Evolutionary conservation across 2,113 vertebrate genomes (phyloP), one percentile per base, ranked within the genome.

Genomic region (Cynocephalus volans): DNA sequence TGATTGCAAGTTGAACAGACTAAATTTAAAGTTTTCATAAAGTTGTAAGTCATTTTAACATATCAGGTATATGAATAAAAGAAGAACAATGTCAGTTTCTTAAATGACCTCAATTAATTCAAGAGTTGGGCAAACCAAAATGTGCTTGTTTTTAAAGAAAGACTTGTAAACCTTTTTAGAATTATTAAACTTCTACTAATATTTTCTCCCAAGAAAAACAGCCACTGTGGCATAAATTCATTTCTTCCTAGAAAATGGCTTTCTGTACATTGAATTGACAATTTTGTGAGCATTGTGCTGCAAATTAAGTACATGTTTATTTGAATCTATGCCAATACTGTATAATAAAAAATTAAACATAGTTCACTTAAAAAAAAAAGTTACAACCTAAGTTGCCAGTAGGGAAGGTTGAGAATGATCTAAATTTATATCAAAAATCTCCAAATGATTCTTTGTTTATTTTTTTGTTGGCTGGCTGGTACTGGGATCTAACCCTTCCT

Each of bases 11-110:
- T 62, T 89, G 7, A 9, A 89, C 75, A 84, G 69, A 89, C 19
- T 70, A 52, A 83, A 93, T 26, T 67, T 50, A 69, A 86, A 95
- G 54, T 58, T 79, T 86, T 79, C 54, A 72, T n/a, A 75, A 64
- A 83, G 17, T 50, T 8, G 31, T 72, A 52, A 41, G 31, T 48
- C 45, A 62, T 70, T 93, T 77, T 89, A 84, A 83, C 54, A 45
- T 86, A 64, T 17, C 33, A 70, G 11, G 7, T 89, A 45, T 81
- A 41, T 41, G 41, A 41, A 41, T 41, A 41, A 62, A 96, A 60
- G 45, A 80, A 86, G 6, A 90, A 62, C 80, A 84, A 41, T 76
- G 1, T 60, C 65, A 76, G 17, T 52, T 84, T 83, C 54, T 89
- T 41, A 88, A 76, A 76, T 83, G 77, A 70, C 6, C 69, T 95